Conservation (phyloP, 2,888 invertebrate genomes). For the Saturnia pavonia region DNA sequence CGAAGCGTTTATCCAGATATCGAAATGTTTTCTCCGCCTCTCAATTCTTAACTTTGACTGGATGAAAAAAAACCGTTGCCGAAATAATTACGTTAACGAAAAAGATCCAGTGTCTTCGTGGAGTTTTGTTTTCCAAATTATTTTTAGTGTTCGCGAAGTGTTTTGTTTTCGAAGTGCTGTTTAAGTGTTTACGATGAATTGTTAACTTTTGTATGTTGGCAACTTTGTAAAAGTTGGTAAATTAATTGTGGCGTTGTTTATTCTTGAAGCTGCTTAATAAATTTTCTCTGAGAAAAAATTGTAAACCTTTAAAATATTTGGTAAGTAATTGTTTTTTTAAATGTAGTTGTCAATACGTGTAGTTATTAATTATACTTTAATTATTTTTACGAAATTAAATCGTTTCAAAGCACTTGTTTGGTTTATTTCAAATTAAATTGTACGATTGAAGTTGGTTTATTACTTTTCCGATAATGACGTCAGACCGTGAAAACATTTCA, state of each 20-base stretch:
- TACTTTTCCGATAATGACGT: slow-evolving; percentile 53
- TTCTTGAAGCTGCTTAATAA: slow-evolving; percentile 16
- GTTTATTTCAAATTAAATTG: slow-evolving; percentile 47
- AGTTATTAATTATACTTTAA: background rate
- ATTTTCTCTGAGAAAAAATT: slow-evolving; percentile 2
- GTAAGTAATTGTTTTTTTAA: slow-evolving; percentile 16
- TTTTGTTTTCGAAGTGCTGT: slow-evolving; percentile 44
- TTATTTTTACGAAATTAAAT: background rate
- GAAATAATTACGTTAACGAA: slow-evolving; percentile 1
- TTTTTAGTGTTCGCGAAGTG: slow-evolving; percentile 33
- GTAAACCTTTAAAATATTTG: slow-evolving; percentile 5
- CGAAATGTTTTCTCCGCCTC: slow-evolving; percentile 30
- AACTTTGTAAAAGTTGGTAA: slow-evolving; percentile 39
- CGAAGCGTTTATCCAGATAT: slow-evolving; percentile 33
- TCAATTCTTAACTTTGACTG: slow-evolving; percentile 16
- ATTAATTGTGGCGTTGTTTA: slow-evolving; percentile 23
- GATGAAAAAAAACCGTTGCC: background rate
- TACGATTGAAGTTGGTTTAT: slow-evolving; percentile 44
- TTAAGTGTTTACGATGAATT: slow-evolving; percentile 42
- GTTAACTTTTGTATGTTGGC: slow-evolving; percentile 33
- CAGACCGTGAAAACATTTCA: slow-evolving; percentile 43
- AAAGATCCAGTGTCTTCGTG: slow-evolving; percentile 16
- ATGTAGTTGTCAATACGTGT: background rate
- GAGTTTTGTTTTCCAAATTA: slow-evolving; percentile 23
- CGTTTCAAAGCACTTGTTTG: slow-evolving; percentile 34